Base-by-base conservation (phyloP, 2,113 vertebrate species). In the Ancistrus triradiatus region DNA sequence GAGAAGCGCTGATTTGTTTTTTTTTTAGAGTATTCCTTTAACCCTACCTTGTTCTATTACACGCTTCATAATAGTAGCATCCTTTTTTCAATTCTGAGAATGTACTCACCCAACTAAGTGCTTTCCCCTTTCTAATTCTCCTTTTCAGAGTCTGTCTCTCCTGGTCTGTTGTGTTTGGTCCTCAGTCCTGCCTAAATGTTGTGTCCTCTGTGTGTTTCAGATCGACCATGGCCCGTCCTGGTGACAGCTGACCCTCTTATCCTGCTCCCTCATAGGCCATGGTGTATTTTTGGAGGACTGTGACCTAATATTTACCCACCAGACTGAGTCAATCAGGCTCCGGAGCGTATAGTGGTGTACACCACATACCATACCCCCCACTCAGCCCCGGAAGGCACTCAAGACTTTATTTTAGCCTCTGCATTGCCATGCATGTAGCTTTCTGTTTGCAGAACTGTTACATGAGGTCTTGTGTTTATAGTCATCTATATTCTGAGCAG, bases 181-280 rank as follows among this genome's bases (percentile, higher is more conserved):
- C 14, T 21, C 27, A 24, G 31, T 24, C 13, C 11, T n/a, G 21
- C 22, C 51, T 42, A 51, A 51, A 28, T 51, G 25, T n/a, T 46
- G 59, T 63, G 59, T 67, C 59, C 51, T 63, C 18, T 8, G 28
- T 59, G 64, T 63, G 53, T 69, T 56, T 72, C 31, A 66, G 44
- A 65, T 48, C 43, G 38, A 44, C 58, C 72, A 27, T 55, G 50
- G 27, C 57, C 44, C 33, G 70, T 73, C 57, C 74, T 35, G 37
- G 58, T 75, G 72, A 86, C 84, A 86, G 83, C 84, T 85, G 85
- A 84, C 77, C 77, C 76, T 74, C 74, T 77, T 74, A 80, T 75
- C 80, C 48, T 42, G 63, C 70, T 68, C 40, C 28, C 77, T 75
- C 77, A 78, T 71, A 52, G 60, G 70, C 59, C 63, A 60, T 17